Percentiles rank a stretch among this genome's conserved stretches.
These are phyloP conservation scores for Limnephilus marmoratus DNA, from an alignment of 2,888 invertebrate species.

Conservation along the genomic window DNA sequence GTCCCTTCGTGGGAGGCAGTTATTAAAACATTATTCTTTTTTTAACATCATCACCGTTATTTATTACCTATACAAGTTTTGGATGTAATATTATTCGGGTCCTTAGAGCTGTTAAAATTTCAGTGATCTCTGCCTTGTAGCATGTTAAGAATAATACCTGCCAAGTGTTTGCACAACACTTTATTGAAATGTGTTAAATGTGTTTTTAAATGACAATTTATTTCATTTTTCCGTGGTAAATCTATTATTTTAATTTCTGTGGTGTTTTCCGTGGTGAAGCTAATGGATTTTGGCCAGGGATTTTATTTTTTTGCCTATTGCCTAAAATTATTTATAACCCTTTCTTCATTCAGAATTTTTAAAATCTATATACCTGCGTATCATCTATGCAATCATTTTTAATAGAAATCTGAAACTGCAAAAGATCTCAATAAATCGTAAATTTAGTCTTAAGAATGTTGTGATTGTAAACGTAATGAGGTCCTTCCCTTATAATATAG, in stretches of 20 bases:
- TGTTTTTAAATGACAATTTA: background rate
- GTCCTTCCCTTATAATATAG: too few relatives aligned
- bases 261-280: background rate
- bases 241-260: background rate
- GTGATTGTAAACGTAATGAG: too few relatives aligned
- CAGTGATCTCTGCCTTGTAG: background rate
- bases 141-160: background rate
- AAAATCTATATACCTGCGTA: too few relatives aligned
- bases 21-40: background rate
- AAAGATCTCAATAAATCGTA: too few relatives aligned
- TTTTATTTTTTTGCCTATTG: background rate
- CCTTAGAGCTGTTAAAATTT: background rate
- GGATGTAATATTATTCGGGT: background rate
- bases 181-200: background rate
- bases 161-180: background rate
- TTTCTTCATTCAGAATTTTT: background rate
- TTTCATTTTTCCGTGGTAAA: background rate
- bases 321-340: background rate
- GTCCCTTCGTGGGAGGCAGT: conserved; percentile 2
- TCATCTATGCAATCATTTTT: too few relatives aligned
- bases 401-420: too few relatives aligned
- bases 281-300: background rate
- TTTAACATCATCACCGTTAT: background rate
- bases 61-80: background rate
- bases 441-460: too few relatives aligned